These are phyloP conservation scores for Zygothrica quintamaculata DNA, from an alignment of 2,888 invertebrate genomes.

Conservation along the genomic window DNA sequence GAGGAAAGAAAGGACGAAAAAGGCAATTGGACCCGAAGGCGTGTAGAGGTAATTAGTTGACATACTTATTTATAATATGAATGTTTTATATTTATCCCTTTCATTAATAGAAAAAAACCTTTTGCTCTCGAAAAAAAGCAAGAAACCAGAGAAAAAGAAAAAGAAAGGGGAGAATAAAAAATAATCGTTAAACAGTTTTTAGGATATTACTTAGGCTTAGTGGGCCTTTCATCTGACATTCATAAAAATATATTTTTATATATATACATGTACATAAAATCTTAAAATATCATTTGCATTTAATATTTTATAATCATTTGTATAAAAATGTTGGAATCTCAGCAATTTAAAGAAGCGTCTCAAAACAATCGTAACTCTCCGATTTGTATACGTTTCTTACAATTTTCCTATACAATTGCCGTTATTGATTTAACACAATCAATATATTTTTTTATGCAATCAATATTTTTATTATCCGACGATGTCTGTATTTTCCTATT, in stretches of 20 bases:
- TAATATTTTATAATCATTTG: not conserved
- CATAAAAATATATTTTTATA: slow-evolving; percentile 40
- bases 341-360: not conserved
- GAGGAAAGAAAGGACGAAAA: slow-evolving; percentile 18
- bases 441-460: slow-evolving; percentile 36
- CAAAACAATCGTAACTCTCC: not conserved
- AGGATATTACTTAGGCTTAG: slow-evolving; percentile 10
- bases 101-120: slow-evolving; percentile 8
- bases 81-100: not conserved
- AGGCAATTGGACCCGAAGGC: slow-evolving; percentile 19
- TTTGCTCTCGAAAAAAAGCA: slow-evolving; percentile 6
- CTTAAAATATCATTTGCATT: not conserved
- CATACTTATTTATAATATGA: not conserved
- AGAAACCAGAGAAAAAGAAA: slow-evolving; percentile 20
- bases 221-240: slow-evolving; percentile 10
- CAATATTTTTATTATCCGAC: slow-evolving; percentile 16
- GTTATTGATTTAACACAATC: slow-evolving; percentile 49
- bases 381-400: slow-evolving; percentile 14
- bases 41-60: slow-evolving; percentile 26
- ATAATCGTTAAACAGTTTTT: slow-evolving; percentile 9
- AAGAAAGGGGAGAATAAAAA: slow-evolving; percentile 25
- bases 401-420: slow-evolving; percentile 36
- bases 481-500: slow-evolving; percentile 31
- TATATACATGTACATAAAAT: no score
- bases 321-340: slow-evolving; percentile 1